Base-by-base conservation (phyloP, 2,113 vertebrate species). In the Meriones unguiculatus region DNA sequence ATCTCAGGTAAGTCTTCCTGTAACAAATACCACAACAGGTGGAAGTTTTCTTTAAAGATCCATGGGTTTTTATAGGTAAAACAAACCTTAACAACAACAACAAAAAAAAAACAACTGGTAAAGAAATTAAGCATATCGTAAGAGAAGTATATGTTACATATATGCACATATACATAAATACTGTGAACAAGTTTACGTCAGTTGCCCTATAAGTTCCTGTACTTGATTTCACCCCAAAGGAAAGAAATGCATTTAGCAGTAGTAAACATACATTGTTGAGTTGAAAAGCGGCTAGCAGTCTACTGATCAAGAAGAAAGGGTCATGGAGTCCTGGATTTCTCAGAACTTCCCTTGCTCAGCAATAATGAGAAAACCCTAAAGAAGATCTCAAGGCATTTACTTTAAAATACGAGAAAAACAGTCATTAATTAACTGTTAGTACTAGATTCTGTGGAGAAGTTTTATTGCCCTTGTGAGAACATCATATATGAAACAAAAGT, bases 401-500 rank as follows among this genome's bases (percentile, higher is more conserved):
- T 96, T 96, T 77, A 93, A 97, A 96, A 95, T 62, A 70, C 22
- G 80, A 93, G 32, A 77, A 95, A 92, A 86, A 77, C 1, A 70
- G 65, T 82, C 59, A 95, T 75, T 46, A 94, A 30, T 52, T 35
- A 82, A 38, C 77, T 87, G 54, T 86, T 69, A 67, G 10, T 77
- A 72, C 46, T 94, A 4, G 20, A 46, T 20, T 96, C 22, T 89
- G 14, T 69, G 10, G 20, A 70, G 35, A 96, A 93, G 89, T 35
- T 62, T 88, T 69, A 64, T 65, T 94, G 86, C 25, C 38, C 8
- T 92, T 30, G 93, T 93, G 9, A 90, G 22, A 85, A 89, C 7
- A 90, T 80, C 59, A 78, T 65, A 90, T 15, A 62, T 57, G 18
- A 93, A 90, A 91, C 28, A 87, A 85, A 65, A 91, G 12, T 82